These are phyloP conservation scores for Ips typographus DNA, from an alignment of 1,140 invertebrate genomes.

Conservation along the genomic window DNA sequence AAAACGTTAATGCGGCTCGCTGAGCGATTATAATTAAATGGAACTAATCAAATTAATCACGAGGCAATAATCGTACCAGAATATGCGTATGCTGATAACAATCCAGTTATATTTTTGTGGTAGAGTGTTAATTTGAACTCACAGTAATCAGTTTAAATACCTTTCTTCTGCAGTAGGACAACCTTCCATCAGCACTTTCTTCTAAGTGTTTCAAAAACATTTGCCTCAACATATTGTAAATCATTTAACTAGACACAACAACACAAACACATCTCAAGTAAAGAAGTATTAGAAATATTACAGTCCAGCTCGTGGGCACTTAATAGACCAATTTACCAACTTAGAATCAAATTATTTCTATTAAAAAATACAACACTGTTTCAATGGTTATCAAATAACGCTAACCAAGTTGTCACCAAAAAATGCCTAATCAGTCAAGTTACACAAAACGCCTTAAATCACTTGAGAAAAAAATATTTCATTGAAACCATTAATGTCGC, in stretches of 20 bases:
- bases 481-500: no score
- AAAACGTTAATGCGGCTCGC: not conserved
- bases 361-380: conserved; percentile 19
- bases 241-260: not conserved
- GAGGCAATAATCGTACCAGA: not conserved
- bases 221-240: conserved; percentile 32
- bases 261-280: not conserved
- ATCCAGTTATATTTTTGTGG: not conserved
- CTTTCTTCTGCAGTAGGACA: conserved; percentile 33
- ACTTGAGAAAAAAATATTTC: no score
- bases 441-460: no score
- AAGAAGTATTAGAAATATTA: not conserved
- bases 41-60: not conserved
- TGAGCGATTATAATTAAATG: not conserved
- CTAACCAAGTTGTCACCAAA: conserved; percentile 23
- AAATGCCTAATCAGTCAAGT: conserved; percentile 19
- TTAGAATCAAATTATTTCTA: conserved; percentile 18
- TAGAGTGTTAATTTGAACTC: not conserved
- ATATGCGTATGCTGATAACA: not conserved
- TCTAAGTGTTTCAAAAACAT: conserved; percentile 39
- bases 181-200: conserved; percentile 28
- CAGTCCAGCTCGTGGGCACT: not conserved
- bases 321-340: conserved; percentile 14
- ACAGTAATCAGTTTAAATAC: conserved; percentile 6
- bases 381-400: conserved; percentile 6